A percentile compares a stretch with the other conserved stretches of the same genome.
Evolutionary conservation across 2,888 invertebrate species (phyloP).

Genomic region (Thymelicus acteon): DNA sequence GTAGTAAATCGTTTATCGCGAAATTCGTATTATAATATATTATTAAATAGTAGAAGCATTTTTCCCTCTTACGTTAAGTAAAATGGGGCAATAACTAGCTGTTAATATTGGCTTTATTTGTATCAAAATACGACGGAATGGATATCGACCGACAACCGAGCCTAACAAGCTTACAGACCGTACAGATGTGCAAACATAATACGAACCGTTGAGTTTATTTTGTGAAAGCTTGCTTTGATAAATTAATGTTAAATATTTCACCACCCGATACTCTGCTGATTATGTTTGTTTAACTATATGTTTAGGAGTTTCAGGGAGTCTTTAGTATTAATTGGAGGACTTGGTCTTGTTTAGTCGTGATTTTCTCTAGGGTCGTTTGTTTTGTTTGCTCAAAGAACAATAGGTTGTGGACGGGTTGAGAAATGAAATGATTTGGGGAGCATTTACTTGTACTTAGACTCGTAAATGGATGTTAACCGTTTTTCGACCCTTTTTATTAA

Average conservation of each 20-base stretch:
- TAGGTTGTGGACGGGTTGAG: too few relatives aligned
- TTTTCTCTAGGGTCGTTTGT: too few relatives aligned
- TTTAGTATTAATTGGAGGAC: neutral
- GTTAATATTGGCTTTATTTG: neutral
- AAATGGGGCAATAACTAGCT: neutral
- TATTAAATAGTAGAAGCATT: too few relatives aligned
- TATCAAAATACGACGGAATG: slow-evolving; percentile 4
- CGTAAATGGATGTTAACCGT: too few relatives aligned
- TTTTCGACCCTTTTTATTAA: too few relatives aligned
- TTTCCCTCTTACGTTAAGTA: too few relatives aligned
- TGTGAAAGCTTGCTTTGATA: slow-evolving; percentile 22
- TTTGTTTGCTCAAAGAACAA: too few relatives aligned
- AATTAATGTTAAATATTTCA: slow-evolving; percentile 20
- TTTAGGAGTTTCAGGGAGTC: neutral
- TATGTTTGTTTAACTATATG: slow-evolving; percentile 10
- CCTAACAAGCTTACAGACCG: neutral
- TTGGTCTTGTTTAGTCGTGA: neutral
- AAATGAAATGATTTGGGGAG: too few relatives aligned
- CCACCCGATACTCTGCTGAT: slow-evolving; percentile 12
- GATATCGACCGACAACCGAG: slow-evolving; percentile 17
- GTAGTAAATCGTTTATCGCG: too few relatives aligned
- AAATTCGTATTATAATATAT: too few relatives aligned
- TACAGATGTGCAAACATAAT: slow-evolving; percentile 26
- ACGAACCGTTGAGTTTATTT: slow-evolving; percentile 13
- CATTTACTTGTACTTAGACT: too few relatives aligned